Evolutionary conservation across 1,140 invertebrate species (phyloP).

Genomic region (Lineus longissimus): DNA sequence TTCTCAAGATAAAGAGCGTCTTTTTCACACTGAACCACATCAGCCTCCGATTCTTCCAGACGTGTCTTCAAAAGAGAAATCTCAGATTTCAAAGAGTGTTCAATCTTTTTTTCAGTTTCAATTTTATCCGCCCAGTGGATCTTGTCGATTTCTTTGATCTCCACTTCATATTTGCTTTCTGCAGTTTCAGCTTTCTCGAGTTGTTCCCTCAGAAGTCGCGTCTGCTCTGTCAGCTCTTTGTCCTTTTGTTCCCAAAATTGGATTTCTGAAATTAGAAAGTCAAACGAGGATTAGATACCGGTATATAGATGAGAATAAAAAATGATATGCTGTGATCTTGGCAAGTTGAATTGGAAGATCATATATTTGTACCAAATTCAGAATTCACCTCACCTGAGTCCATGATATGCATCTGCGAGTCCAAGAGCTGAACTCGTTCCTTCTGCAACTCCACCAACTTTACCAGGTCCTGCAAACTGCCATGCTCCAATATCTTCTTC

Average conservation of each 20-base stretch:
- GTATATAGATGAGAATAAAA: not conserved
- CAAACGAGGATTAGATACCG: constrained; percentile 50
- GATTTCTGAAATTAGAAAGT: constrained; percentile 76
- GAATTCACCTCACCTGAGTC: constrained; percentile 37
- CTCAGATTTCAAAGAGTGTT: constrained; percentile 73
- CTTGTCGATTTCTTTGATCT: constrained; percentile 59
- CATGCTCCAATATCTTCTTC: constrained; percentile 22
- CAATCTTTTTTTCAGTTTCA: constrained; percentile 76
- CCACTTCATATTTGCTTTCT: constrained; percentile 76
- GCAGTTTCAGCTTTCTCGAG: not conserved
- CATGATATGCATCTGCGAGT: constrained; percentile 78
- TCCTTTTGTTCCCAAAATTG: constrained; percentile 83
- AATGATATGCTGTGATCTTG: not conserved
- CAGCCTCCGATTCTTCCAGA: constrained; percentile 18
- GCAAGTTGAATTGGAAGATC: not conserved
- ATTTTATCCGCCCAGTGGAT: constrained; percentile 61
- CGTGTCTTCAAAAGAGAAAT: constrained; percentile 46
- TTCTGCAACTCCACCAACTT: constrained; percentile 83
- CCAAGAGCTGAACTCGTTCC: constrained; percentile 80
- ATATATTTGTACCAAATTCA: not conserved
- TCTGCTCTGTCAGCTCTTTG: constrained; percentile 66
- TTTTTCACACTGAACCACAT: constrained; percentile 15
- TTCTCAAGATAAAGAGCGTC: constrained; percentile 61
- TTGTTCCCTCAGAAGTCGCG: not conserved
- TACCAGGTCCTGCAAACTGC: constrained; percentile 68